Percentiles rank a stretch among this genome's conserved stretches.
These are phyloP conservation scores for Brenthis hecate DNA, from an alignment of 2,888 invertebrate genomes.

Conservation along the genomic window DNA sequence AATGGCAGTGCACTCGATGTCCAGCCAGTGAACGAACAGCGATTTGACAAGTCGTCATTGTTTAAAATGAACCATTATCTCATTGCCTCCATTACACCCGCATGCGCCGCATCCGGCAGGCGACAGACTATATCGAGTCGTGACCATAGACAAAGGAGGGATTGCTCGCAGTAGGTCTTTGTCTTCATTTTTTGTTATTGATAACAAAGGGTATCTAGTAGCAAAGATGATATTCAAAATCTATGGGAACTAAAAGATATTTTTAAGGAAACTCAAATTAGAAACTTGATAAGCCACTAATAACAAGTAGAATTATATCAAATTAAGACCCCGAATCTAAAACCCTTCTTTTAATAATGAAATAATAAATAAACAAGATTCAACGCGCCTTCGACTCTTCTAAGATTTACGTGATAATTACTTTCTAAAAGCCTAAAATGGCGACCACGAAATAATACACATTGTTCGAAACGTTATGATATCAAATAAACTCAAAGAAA, in stretches of 20 bases:
- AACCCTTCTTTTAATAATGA: too few species aligned
- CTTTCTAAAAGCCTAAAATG: too few species aligned
- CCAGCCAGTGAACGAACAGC: conserved; percentile 47
- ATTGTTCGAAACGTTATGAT: too few species aligned
- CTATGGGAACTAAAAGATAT: conserved; percentile 29
- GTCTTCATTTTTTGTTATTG: conserved; percentile 53
- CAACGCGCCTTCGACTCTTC: too few species aligned
- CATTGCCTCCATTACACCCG: conserved; percentile 74
- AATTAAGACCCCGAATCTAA: too few species aligned
- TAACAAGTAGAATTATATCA: background rate
- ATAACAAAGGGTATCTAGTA: conserved; percentile 33
- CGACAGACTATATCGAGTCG: conserved; percentile 57
- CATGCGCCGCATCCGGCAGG: conserved; percentile 70
- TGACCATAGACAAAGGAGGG: conserved; percentile 71
- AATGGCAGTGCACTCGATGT: conserved; percentile 46
- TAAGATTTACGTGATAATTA: too few species aligned
- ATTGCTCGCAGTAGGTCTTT: conserved; percentile 57
- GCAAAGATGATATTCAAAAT: conserved; percentile 26
- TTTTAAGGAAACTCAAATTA: conserved; percentile 6
- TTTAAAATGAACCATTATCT: conserved; percentile 69
- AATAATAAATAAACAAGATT: too few species aligned
- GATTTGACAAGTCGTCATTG: conserved; percentile 63
- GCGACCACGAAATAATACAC: too few species aligned
- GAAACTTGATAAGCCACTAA: background rate
- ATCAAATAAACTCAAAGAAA: too few species aligned